These are phyloP conservation scores for Melinaea menophilus DNA, from an alignment of 2,888 invertebrate genomes.

Conservation along the genomic window DNA sequence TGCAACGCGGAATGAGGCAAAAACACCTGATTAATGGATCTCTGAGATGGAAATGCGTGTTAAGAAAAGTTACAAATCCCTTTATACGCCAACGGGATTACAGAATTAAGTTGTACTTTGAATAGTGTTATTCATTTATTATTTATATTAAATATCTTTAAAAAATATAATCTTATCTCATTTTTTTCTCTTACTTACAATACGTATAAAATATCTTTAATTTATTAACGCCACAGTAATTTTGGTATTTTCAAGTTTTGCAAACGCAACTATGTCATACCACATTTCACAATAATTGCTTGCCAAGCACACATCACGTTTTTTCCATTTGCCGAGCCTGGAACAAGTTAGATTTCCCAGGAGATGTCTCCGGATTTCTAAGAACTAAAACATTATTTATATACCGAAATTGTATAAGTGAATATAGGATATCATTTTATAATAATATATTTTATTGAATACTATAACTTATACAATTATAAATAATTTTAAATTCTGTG, in stretches of 20 bases:
- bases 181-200: too few relatives aligned
- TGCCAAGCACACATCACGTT: constrained; percentile 16
- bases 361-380: constrained; percentile 28
- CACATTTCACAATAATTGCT: constrained; percentile 18
- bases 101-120: neutral
- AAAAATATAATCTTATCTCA: too few relatives aligned
- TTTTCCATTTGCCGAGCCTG: constrained; percentile 22
- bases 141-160: too few relatives aligned
- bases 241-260: neutral
- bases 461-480: neutral
- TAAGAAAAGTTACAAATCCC: constrained; percentile 9
- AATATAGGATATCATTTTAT: constrained; percentile 5
- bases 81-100: constrained; percentile 5
- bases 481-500: too few relatives aligned
- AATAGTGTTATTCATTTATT: neutral
- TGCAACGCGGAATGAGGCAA: constrained; percentile 37
- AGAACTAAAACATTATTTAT: constrained; percentile 13
- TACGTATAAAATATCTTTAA: too few relatives aligned
- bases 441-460: too few relatives aligned
- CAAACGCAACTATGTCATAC: constrained; percentile 4
- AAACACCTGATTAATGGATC: constrained; percentile 57
- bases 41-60: constrained; percentile 35
- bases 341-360: constrained; percentile 27
- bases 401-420: constrained; percentile 16
- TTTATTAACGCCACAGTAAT: too few relatives aligned